A percentile compares a stretch with the other conserved stretches of the same genome.
These are phyloP conservation scores for Eupithecia exiguata DNA, from an alignment of 2,888 invertebrate genomes.

Conservation along the genomic window DNA sequence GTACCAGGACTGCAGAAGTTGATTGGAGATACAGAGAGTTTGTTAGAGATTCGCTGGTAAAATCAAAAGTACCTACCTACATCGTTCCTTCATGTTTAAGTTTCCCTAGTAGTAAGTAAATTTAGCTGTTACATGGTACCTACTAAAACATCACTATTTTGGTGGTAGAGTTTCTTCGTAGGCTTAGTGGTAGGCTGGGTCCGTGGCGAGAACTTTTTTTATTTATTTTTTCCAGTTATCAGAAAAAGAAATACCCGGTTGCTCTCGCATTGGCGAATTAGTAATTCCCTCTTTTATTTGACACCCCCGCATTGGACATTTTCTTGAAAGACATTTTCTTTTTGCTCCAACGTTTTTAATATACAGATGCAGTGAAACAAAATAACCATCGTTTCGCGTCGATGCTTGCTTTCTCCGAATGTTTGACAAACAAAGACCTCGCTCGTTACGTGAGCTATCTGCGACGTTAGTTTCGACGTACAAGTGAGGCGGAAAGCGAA, in stretches of 20 bases:
- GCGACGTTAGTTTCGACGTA: constrained; percentile 19
- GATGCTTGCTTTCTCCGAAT: constrained; percentile 39
- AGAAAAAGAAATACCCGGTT: neutral
- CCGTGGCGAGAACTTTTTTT: neutral
- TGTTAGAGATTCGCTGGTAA: too few species aligned
- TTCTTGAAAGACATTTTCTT: neutral
- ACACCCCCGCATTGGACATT: neutral
- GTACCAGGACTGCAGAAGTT: too few species aligned
- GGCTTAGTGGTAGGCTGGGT: too few species aligned
- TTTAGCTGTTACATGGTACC: too few species aligned
- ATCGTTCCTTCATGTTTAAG: too few species aligned
- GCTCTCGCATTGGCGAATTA: neutral
- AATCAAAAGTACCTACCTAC: too few species aligned
- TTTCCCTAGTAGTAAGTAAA: too few species aligned
- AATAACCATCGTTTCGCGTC: constrained; percentile 31
- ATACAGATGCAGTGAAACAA: constrained; percentile 36
- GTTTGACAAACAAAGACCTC: constrained; percentile 54
- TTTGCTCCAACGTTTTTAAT: constrained; percentile 27
- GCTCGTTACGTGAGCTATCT: constrained; percentile 45
- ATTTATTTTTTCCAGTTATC: neutral
- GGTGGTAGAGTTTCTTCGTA: too few species aligned
- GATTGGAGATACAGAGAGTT: too few species aligned
- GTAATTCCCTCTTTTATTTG: neutral
- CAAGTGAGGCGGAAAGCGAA: neutral
- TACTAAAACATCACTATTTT: too few species aligned